Evolutionary conservation across 2,888 invertebrate genomes (phyloP), one percentile per base, ranked within the genome.

Genomic region (Diarsia dahlii): DNA sequence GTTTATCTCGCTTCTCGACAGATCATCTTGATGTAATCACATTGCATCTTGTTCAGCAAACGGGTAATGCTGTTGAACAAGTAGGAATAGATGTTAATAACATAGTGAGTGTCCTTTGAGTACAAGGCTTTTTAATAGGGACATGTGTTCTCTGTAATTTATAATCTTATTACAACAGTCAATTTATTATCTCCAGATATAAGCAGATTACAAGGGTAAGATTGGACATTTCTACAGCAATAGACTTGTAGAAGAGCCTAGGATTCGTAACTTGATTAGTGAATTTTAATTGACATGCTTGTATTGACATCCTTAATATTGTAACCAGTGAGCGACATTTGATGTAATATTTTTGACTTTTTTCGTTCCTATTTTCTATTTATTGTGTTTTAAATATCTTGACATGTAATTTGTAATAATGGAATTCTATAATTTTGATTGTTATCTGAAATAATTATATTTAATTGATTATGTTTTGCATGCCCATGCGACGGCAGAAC

Each of bases 41-140:
- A 74, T 73, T 52, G 71, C 63, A 80, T 68, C 60, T 85, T 64
- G 48, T 39, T 74, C 66, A 71, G 66, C 74, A 73, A 45, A 74
- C 54, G 15, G 63, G 56, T 76, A 67, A 65, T 76, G 73, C 46
- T 71, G 72, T 66, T 65, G 20, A 65, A 69, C 69, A 48, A 74
- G 73, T 78, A 74, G 72, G 54, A 69, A 78, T 69, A 76, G n/a
- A 69, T 76, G 62, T 54, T 78, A 84, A 84, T 81, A 56, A 75
- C 23, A 76, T 34, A 71, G 60, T 48, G 56, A 54, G 20, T 56
- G 50, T 39, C 20, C 12, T 50, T 75, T 68, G 18, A 52, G 46
- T 58, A 60, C 28, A 23, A 76, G 18, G n/a, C 0, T 60, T 66
- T 54, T 68, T 58, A 79, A 84, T 64, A 56, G 18, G 34, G 60